Conservation (phyloP, 2,888 invertebrate species). For the Dioctria rufipes region DNA sequence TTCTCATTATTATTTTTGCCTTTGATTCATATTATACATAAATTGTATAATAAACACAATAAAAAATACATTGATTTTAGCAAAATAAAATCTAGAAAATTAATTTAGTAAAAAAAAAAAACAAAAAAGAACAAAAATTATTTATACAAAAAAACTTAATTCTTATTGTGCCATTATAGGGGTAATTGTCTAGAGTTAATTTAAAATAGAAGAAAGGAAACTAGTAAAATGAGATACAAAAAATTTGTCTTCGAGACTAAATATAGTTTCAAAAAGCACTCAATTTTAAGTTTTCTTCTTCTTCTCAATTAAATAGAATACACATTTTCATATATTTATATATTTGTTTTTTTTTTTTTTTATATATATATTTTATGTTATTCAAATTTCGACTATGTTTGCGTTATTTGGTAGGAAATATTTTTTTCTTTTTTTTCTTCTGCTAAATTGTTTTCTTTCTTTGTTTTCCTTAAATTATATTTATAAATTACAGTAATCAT, state of each 20-base stretch:
- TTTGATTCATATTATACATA: conserved; percentile 26
- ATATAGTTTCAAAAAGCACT: background rate
- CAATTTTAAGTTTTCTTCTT: background rate
- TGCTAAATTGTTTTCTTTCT: background rate
- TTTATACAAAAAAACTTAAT: conserved; percentile 16
- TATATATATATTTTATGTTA: background rate
- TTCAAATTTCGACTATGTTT: conserved; percentile 16
- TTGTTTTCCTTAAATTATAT: conserved; percentile 25
- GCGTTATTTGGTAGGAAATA: conserved; percentile 31
- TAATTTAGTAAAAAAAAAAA: too few species aligned
- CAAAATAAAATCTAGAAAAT: too few species aligned
- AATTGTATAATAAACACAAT: conserved; percentile 28
- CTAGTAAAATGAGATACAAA: conserved; percentile 28
- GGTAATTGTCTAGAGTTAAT: conserved; percentile 17
- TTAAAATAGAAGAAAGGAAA: conserved; percentile 6
- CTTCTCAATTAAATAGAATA: background rate
- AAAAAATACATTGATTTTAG: too few species aligned
- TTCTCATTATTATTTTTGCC: background rate
- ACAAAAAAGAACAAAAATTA: background rate
- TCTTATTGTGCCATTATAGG: conserved; percentile 11
- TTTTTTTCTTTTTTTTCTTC: background rate
- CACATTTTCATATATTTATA: conserved; percentile 28
- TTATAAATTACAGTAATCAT: conserved; percentile 34
- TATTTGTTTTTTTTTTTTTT: background rate
- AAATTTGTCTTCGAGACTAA: conserved; percentile 2